Conservation (phyloP, 2,888 invertebrate species). For the Agriopis marginaria region DNA sequence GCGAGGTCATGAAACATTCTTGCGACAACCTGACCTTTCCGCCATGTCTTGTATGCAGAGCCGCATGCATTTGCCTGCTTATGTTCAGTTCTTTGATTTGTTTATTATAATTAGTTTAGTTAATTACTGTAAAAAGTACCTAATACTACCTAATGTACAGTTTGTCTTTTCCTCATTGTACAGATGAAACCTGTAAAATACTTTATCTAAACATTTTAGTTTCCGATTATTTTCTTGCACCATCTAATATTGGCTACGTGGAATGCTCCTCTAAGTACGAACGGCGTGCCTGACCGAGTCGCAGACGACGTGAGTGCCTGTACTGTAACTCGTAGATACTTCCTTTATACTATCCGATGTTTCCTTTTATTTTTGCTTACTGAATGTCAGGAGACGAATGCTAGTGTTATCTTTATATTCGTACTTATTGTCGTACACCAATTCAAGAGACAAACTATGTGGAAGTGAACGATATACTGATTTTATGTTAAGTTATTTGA, state of each 20-base stretch:
- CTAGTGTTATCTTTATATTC: constrained; percentile 54
- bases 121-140: constrained; percentile 83
- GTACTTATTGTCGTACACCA: constrained; percentile 57
- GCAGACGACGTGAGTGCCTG: constrained; percentile 69
- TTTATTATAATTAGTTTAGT: constrained; percentile 86
- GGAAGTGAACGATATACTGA: constrained; percentile 67
- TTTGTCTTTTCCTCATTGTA: constrained; percentile 83
- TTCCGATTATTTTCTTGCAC: constrained; percentile 90
- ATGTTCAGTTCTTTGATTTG: constrained; percentile 86
- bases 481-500: constrained; percentile 74
- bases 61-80: constrained; percentile 91
- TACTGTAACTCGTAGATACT: constrained; percentile 54
- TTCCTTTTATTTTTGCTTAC: constrained; percentile 78
- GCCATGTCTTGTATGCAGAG: constrained; percentile 88
- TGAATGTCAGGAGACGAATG: constrained; percentile 78
- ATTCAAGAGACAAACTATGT: constrained; percentile 60
- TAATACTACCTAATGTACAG: constrained; percentile 80
- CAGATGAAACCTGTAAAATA: constrained; percentile 84
- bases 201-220: constrained; percentile 84
- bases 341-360: constrained; percentile 58
- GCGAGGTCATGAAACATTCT: constrained; percentile 86
- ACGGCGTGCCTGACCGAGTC: constrained; percentile 46
- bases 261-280: constrained; percentile 86
- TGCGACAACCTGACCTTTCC: constrained; percentile 90
- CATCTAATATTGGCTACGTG: constrained; percentile 89